A percentile compares a stretch with the other conserved stretches of the same genome.
Conservation (phyloP, 2,113 vertebrate genomes). For the Eudyptes chrysolophus region DNA sequence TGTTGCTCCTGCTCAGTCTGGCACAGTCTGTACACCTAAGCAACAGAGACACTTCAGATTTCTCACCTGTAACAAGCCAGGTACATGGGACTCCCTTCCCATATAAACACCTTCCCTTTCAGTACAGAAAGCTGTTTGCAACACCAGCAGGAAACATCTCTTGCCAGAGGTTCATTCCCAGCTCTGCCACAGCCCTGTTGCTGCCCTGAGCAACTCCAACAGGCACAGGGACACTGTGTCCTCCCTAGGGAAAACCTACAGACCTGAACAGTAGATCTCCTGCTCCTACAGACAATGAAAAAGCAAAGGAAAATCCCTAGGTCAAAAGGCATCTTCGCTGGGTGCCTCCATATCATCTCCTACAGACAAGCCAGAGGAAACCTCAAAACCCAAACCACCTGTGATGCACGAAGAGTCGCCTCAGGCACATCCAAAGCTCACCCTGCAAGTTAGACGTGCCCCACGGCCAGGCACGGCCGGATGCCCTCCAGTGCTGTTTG, state of each 20-base stretch:
- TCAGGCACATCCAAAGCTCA: background rate
- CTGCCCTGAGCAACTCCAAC: background rate
- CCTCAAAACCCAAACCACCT: background rate
- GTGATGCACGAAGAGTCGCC: accelerated
- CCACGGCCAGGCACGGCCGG: accelerated
- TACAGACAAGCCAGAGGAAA: background rate
- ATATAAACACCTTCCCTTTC: background rate
- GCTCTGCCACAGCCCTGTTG: background rate
- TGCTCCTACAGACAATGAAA: background rate
- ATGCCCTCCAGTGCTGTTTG: no score
- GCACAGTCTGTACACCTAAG: background rate
- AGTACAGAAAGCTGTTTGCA: background rate
- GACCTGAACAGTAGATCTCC: background rate
- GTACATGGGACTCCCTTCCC: background rate
- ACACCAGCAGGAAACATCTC: background rate
- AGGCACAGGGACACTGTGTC: background rate
- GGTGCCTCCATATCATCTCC: background rate
- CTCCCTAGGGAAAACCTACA: background rate
- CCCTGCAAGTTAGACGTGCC: background rate
- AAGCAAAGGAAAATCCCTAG: background rate
- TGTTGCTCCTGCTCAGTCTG: background rate
- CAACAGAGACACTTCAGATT: background rate
- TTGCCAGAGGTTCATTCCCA: background rate
- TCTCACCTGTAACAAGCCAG: background rate
- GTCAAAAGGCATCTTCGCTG: background rate